Conservation (phyloP, 2,797 vertebrate species). For the Pitangus sulphuratus region DNA sequence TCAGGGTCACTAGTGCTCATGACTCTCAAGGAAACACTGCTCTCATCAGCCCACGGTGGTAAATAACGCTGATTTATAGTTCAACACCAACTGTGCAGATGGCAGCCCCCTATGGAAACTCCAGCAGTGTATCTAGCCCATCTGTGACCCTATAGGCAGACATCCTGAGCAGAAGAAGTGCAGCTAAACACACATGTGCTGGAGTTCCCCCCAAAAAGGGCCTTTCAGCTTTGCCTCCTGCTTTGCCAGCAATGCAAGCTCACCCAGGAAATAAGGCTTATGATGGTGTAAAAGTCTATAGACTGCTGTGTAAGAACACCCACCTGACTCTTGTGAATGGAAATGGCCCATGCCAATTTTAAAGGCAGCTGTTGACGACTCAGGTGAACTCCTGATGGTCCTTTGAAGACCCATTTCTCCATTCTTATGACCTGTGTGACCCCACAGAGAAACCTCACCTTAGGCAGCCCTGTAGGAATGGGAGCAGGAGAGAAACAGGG, state of each 20-base stretch:
- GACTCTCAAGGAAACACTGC: not conserved
- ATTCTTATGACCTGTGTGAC: slow-evolving; percentile 83
- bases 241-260: not conserved
- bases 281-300: not conserved
- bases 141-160: not conserved
- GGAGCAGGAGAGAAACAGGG: not conserved
- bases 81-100: not conserved
- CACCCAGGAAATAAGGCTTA: not conserved
- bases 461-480: slow-evolving; percentile 82
- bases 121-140: not conserved
- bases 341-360: slow-evolving; percentile 97
- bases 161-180: not conserved
- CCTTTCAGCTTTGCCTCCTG: not conserved
- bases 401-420: slow-evolving; percentile 91
- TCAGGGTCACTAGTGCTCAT: not conserved
- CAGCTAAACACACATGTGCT: not conserved
- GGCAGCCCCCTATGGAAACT: not conserved
- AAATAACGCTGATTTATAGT: not conserved
- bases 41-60: not conserved
- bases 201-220: rapidly evolving
- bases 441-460: slow-evolving; percentile 90
- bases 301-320: not conserved
- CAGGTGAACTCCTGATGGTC: slow-evolving; percentile 81
- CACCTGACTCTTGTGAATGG: slow-evolving; percentile 98
- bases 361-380: slow-evolving; percentile 93